Evolutionary conservation across 1,140 invertebrate species (phyloP).

Genomic region (Nixonia krombeini): DNA sequence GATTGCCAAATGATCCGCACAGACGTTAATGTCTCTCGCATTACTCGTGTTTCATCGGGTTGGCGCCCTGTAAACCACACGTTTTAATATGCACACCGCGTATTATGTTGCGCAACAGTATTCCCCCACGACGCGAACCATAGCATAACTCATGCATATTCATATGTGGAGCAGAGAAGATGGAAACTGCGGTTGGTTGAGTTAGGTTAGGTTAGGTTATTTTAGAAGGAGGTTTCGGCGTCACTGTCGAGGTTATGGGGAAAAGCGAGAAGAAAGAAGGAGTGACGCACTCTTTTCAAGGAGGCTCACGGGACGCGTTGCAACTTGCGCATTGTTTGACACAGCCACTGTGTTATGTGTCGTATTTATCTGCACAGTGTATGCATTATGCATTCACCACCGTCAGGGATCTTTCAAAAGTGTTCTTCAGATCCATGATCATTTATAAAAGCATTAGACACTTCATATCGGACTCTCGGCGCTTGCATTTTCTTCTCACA

Average conservation of each 20-base stretch:
- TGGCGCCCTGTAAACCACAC: conserved; percentile 1
- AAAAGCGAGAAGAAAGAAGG: conserved; percentile 9
- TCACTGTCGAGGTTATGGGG: conserved; percentile 6
- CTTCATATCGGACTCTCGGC: no score
- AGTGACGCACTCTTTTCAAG: background rate
- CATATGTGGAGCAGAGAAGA: conserved; percentile 23
- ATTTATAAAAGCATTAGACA: no score
- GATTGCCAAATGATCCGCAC: conserved; percentile 8
- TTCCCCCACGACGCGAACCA: conserved; percentile 22
- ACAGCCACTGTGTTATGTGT: background rate
- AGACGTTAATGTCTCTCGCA: conserved; percentile 6
- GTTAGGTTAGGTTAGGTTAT: background rate
- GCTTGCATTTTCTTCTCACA: no score
- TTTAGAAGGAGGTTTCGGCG: conserved; percentile 5
- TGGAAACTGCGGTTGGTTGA: conserved; percentile 21
- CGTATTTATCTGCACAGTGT: background rate
- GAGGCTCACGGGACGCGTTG: background rate
- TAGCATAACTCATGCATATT: conserved; percentile 42
- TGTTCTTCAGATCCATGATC: no score
- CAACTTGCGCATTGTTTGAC: background rate
- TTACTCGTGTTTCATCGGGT: conserved; percentile 6
- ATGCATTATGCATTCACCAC: background rate
- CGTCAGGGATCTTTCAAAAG: background rate
- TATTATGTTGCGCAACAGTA: conserved; percentile 41
- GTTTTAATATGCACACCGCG: conserved; percentile 36